Percentiles rank a stretch among this genome's conserved stretches.
Evolutionary conservation across 2,113 vertebrate genomes (phyloP).

Genomic region (Bujurquina vittata): DNA sequence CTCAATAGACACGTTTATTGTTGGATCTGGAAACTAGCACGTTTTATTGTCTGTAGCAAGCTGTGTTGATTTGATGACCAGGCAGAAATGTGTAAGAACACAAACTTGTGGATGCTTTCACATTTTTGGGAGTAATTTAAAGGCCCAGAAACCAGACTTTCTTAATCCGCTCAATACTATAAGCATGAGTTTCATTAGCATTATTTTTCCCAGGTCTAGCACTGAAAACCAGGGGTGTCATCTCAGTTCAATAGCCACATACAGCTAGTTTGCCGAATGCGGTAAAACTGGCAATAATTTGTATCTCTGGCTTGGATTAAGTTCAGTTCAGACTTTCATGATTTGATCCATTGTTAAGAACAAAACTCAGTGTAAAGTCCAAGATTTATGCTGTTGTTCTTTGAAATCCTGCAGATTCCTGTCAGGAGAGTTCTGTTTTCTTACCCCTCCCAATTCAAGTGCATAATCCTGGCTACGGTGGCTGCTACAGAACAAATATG

Average conservation of each 20-base stretch:
- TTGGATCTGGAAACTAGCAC: conserved; percentile 18
- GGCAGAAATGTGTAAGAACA: neutral
- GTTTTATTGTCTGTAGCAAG: conserved; percentile 16
- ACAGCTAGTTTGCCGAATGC: neutral
- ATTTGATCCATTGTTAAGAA: no score
- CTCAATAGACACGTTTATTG: conserved; percentile 26
- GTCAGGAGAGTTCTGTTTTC: no score
- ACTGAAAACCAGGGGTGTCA: neutral
- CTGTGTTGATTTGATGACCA: conserved; percentile 4
- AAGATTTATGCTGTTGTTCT: no score
- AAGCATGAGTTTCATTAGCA: neutral
- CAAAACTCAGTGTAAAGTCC: no score
- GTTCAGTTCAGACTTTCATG: no score
- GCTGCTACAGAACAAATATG: no score
- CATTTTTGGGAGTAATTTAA: no score
- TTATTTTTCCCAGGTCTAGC: neutral
- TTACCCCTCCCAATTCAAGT: no score
- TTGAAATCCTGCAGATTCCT: no score
- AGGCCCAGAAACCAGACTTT: neutral
- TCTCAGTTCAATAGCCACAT: neutral
- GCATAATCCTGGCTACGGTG: no score
- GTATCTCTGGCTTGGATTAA: no score
- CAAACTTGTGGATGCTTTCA: neutral
- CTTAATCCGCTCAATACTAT: neutral
- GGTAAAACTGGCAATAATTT: no score